Percentiles rank a stretch among this genome's conserved stretches.
Conservation (phyloP, 1,140 invertebrate genomes). For the Rhynchophorus ferrugineus region DNA sequence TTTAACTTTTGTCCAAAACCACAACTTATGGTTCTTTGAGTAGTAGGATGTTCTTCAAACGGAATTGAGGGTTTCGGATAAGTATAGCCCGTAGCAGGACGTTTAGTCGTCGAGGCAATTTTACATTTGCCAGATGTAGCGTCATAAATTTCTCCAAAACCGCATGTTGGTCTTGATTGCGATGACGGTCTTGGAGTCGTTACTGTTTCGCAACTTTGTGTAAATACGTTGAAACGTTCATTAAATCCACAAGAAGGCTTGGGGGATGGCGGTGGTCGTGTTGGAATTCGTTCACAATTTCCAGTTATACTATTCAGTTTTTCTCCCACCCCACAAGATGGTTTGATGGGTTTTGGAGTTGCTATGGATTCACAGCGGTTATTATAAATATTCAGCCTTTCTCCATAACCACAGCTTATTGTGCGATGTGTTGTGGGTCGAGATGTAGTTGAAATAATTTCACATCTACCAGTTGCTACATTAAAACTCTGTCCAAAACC, state of each 20-base stretch:
- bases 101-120: constrained; percentile 2
- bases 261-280: constrained; percentile 2
- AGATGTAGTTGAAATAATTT: neutral
- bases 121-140: constrained; percentile 8
- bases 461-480: neutral
- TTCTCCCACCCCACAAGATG: neutral
- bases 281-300: neutral
- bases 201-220: neutral
- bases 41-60: neutral
- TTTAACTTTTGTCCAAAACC: neutral
- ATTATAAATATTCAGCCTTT: constrained; percentile 2
- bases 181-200: neutral
- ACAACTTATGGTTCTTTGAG: neutral
- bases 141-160: constrained; percentile 6
- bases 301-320: neutral
- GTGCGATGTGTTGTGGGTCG: neutral
- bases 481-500: neutral
- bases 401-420: too few relatives aligned
- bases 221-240: neutral
- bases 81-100: neutral
- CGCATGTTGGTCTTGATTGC: constrained; percentile 11
- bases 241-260: neutral
- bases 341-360: neutral
- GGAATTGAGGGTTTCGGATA: neutral
- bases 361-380: constrained; percentile 8